These are phyloP conservation scores for Proteles cristata DNA, from an alignment of 2,113 vertebrate species.

Conservation along the genomic window DNA sequence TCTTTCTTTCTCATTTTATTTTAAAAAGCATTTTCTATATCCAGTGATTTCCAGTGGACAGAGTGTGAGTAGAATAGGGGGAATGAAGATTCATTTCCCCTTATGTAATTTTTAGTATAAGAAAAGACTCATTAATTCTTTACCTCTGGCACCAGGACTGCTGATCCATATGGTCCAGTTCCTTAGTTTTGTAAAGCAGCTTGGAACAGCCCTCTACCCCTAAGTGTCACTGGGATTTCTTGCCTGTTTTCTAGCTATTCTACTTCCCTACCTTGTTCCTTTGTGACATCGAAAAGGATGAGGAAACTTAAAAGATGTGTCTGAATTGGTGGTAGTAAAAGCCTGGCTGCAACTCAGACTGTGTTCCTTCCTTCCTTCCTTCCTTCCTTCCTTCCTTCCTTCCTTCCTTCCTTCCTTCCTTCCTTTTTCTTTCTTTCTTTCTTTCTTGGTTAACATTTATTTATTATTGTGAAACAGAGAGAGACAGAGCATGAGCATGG, in stretches of 20 bases:
- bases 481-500: too few species aligned
- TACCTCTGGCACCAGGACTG: neutral
- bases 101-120: neutral
- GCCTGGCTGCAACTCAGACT: neutral
- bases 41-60: neutral
- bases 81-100: neutral
- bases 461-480: too few species aligned
- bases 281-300: neutral
- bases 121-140: neutral
- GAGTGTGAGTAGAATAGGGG: neutral
- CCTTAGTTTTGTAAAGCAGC: neutral
- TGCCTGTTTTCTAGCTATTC: neutral
- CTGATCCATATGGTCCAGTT: neutral
- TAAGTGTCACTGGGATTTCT: neutral
- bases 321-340: neutral
- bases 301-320: neutral
- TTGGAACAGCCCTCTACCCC: neutral
- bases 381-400: too few species aligned
- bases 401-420: too few species aligned
- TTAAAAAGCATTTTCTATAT: neutral
- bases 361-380: too few species aligned
- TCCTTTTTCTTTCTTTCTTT: too few species aligned
- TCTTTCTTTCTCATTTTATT: neutral
- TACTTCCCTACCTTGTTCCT: neutral
- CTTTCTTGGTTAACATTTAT: too few species aligned